Evolutionary conservation across 2,113 vertebrate species (phyloP).

Genomic region (Neopipo cinnamomea): DNA sequence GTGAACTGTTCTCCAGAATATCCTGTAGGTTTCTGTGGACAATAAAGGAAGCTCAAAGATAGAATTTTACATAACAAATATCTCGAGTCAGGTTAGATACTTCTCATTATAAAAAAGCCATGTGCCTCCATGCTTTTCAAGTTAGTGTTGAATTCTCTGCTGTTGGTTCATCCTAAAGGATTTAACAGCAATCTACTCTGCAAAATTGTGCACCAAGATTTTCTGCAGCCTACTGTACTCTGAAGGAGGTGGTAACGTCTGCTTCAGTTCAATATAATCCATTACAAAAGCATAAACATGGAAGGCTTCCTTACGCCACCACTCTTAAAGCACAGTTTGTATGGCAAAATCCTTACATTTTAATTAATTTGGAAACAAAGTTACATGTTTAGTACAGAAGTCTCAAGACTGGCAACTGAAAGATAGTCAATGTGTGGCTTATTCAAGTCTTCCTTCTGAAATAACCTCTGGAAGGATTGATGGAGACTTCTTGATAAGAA

Average conservation of each 20-base stretch:
- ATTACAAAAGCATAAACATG: not conserved
- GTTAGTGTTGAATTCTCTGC: not conserved
- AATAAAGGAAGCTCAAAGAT: not conserved
- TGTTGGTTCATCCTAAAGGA: not conserved
- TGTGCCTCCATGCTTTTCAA: not conserved
- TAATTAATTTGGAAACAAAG: not conserved
- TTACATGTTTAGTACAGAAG: not conserved
- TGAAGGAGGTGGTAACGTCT: not conserved
- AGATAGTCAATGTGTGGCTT: not conserved
- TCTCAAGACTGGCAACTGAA: not conserved
- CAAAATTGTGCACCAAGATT: not conserved
- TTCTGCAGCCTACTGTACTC: not conserved
- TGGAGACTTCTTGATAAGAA: not conserved
- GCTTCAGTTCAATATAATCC: not conserved
- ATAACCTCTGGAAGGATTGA: not conserved
- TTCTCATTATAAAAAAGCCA: not conserved
- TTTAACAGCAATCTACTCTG: not conserved
- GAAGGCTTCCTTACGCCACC: rapidly evolving
- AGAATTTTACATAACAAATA: not conserved
- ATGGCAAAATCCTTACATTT: not conserved
- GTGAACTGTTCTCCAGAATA: not conserved
- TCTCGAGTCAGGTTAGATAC: not conserved
- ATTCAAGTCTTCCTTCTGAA: not conserved
- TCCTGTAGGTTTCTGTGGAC: not conserved
- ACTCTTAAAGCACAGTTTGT: not conserved